Evolutionary conservation across 2,113 vertebrate genomes (phyloP).

Genomic region (Hippopotamus amphibius): DNA sequence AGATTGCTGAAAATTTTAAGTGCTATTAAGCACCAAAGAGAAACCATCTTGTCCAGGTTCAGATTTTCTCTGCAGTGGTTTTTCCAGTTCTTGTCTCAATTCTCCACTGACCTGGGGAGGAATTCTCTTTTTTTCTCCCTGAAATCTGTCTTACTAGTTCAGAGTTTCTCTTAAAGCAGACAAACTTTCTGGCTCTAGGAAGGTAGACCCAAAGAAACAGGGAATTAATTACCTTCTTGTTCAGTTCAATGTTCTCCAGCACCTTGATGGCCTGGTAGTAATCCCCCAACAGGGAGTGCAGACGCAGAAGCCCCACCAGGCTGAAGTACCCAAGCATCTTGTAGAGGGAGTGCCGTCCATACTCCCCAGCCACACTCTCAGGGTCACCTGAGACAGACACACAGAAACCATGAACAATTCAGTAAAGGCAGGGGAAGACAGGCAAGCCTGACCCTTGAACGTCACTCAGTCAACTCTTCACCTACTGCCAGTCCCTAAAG

Average conservation of each 20-base stretch:
- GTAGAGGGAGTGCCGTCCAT: slow-evolving; percentile 97
- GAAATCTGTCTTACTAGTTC: background rate
- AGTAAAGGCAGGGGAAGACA: background rate
- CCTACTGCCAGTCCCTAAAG: background rate
- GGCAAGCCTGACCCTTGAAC: background rate
- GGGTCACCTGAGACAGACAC: slow-evolving; percentile 91
- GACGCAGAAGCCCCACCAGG: slow-evolving; percentile 96
- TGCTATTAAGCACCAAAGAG: background rate
- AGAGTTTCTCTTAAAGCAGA: background rate
- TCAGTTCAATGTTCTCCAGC: slow-evolving; percentile 98
- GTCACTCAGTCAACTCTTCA: background rate
- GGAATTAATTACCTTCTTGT: slow-evolving; percentile 94
- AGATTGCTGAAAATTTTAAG: background rate
- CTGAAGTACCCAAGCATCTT: slow-evolving; percentile 99
- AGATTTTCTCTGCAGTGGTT: too few relatives aligned
- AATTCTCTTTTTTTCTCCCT: background rate
- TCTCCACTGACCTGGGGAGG: background rate
- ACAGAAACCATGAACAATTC: background rate
- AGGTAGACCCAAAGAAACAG: background rate
- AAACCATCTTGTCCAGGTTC: background rate
- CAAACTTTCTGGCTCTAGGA: background rate
- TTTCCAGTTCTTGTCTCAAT: background rate
- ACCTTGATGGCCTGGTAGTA: slow-evolving; percentile 99
- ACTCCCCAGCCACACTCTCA: slow-evolving; percentile 99
- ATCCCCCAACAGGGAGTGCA: slow-evolving; percentile 97